Conservation (phyloP, 2,113 vertebrate species). For the Aplodontia rufa region DNA sequence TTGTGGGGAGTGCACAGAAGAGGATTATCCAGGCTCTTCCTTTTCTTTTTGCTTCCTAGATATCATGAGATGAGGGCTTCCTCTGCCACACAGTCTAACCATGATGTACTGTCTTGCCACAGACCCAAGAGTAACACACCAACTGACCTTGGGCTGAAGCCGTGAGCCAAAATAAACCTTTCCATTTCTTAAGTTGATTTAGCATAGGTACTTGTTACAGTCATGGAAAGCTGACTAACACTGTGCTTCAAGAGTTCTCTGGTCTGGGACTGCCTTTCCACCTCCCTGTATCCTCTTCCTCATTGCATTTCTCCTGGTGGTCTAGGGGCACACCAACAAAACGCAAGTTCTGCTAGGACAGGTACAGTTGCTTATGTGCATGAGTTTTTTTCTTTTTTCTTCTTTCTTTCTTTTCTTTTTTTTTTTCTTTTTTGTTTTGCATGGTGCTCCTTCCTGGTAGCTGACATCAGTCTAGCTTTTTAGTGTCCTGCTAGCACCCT, state of each 20-base stretch:
- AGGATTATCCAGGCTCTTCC: not conserved
- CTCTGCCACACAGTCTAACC: not conserved
- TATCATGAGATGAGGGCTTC: not conserved
- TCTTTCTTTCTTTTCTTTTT: too few relatives aligned
- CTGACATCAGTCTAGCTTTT: not conserved
- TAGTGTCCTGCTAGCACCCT: not conserved
- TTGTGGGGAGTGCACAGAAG: not conserved
- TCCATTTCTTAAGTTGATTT: not conserved
- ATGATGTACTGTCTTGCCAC: not conserved
- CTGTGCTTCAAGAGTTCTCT: not conserved
- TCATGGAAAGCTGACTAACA: not conserved
- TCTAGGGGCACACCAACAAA: fast-evolving
- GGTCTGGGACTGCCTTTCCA: not conserved
- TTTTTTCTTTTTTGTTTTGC: not conserved
- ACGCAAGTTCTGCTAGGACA: not conserved
- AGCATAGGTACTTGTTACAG: not conserved
- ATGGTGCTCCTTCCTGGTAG: fast-evolving
- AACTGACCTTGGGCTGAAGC: not conserved
- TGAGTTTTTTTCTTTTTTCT: too few relatives aligned
- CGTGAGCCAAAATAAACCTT: not conserved
- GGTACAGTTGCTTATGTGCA: too few relatives aligned
- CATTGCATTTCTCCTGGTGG: fast-evolving
- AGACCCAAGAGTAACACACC: not conserved
- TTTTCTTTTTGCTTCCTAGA: not conserved
- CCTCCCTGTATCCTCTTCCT: not conserved